A percentile compares a stretch with the other conserved stretches of the same genome.
phyloP scores from a whole-genome alignment of 1,140 invertebrate genomes.

The Leptestheria dahalacensis region DNA sequence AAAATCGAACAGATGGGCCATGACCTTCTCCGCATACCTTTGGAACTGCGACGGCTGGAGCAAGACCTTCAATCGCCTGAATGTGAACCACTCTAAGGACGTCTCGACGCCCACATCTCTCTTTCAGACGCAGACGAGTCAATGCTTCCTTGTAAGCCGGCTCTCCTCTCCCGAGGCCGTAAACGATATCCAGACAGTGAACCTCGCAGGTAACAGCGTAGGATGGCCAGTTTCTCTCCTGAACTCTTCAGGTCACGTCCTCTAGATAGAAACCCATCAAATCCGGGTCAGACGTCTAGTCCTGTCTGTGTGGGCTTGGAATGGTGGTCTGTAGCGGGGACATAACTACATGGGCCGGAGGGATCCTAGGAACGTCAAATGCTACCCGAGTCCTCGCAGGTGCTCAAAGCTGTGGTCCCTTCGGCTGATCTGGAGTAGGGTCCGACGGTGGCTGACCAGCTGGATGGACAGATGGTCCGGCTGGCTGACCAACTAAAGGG shows the following conservation, averaged over 20 bases:
- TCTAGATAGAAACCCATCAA: background rate
- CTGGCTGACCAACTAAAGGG: background rate
- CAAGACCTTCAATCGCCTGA: background rate
- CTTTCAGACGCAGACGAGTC: background rate
- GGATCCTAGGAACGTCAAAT: background rate
- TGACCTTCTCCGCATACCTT: slow-evolving; percentile 1
- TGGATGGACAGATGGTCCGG: background rate
- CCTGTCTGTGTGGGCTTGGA: background rate
- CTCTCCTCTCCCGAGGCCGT: slow-evolving; percentile 2
- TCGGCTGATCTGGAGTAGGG: background rate
- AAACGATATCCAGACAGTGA: background rate
- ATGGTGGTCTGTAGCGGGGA: background rate
- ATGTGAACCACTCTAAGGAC: background rate
- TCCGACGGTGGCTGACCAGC: background rate
- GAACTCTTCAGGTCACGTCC: background rate
- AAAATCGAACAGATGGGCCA: background rate
- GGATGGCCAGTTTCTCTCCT: background rate
- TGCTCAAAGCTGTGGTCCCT: background rate
- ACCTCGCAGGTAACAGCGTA: background rate
- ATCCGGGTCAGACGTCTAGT: background rate
- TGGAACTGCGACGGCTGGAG: background rate
- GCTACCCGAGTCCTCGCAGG: too few species aligned
- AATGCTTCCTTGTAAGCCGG: slow-evolving; percentile 1
- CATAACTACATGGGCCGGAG: background rate
- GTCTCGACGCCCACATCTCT: background rate